Evolutionary conservation across 2,888 invertebrate genomes (phyloP), one percentile per base, ranked within the genome.

Genomic region (Dascillus cervinus): DNA sequence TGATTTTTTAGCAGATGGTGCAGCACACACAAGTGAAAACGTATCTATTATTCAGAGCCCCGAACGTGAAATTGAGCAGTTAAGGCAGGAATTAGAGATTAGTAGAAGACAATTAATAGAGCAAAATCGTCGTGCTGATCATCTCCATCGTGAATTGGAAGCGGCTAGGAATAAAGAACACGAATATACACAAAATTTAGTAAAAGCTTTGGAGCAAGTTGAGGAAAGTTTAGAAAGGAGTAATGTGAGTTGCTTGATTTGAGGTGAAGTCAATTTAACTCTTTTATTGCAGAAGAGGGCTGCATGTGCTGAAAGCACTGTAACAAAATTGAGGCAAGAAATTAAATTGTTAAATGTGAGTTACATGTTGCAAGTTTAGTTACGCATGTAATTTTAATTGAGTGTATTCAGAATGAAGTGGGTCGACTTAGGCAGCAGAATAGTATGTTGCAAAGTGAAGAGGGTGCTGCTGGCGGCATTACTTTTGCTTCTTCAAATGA

Each of bases 1-100:
- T 2, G 82, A 82, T 50, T 82, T 82, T 55, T 66, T 82, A 14
- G 78, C 79, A 2, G 82, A 82, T 51, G 80, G 80, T 3, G 79
- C 81, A 11, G 60, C 62, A 29, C 52, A 60, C 26, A 52, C 51
- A 26, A 55, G 53, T 40, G 49, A 51, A 15, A 53, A 50, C 17
- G 46, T 45, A 28, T 39, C 41, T 3, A 33, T 41, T 4, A 43
- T 37, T n/a, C 55, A 53, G 23, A 62, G 55, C 35, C 58, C 59
- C 3, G 58, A 58, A 41, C 47, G 55, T 27, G 61, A 62, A 34
- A 64, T 66, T 42, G 69, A 71, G 45, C 61, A 72, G 47, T 58
- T 77, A 34, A 64, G 72, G 24, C 65, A 70, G 9, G 76, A 78
- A 47, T 53, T 78, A 23, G 74, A 74, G 37, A 60, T 67, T 32